These are phyloP conservation scores for Crotalus viridis DNA, from an alignment of 2,113 vertebrate genomes.

Conservation along the genomic window DNA sequence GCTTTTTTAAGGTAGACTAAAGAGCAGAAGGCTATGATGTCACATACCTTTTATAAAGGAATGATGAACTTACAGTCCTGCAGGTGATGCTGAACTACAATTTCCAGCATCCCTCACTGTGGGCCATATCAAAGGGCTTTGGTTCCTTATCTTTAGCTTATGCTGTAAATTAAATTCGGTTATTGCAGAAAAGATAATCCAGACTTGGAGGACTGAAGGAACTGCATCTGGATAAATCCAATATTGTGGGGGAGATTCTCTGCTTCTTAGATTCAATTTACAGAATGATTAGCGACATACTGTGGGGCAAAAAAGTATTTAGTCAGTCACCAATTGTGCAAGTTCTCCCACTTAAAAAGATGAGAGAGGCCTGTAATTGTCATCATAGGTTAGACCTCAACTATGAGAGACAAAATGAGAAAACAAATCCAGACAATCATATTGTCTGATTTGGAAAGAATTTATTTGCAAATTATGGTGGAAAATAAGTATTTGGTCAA, in stretches of 20 bases:
- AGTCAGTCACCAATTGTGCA: too few relatives aligned
- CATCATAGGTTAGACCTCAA: too few relatives aligned
- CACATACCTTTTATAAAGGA: background rate
- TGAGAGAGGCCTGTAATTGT: too few relatives aligned
- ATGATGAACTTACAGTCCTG: background rate
- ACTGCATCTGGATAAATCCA: background rate
- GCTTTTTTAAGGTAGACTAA: background rate
- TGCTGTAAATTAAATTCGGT: background rate
- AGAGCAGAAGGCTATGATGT: background rate
- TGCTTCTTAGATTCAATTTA: background rate
- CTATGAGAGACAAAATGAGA: too few relatives aligned
- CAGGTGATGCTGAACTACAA: background rate
- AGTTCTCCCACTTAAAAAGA: too few relatives aligned
- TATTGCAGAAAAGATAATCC: background rate
- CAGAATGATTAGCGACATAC: background rate
- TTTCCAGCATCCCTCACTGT: background rate
- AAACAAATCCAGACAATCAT: too few relatives aligned
- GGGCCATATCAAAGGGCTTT: background rate
- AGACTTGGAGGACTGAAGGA: background rate
- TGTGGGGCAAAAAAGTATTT: too few relatives aligned
- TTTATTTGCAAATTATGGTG: too few relatives aligned
- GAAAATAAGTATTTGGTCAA: too few relatives aligned
- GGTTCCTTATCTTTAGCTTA: background rate
- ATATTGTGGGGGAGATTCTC: background rate
- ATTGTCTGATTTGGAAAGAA: too few relatives aligned